phyloP scores from a whole-genome alignment of 1,140 invertebrate species.

The Drosophila athabasca region DNA sequence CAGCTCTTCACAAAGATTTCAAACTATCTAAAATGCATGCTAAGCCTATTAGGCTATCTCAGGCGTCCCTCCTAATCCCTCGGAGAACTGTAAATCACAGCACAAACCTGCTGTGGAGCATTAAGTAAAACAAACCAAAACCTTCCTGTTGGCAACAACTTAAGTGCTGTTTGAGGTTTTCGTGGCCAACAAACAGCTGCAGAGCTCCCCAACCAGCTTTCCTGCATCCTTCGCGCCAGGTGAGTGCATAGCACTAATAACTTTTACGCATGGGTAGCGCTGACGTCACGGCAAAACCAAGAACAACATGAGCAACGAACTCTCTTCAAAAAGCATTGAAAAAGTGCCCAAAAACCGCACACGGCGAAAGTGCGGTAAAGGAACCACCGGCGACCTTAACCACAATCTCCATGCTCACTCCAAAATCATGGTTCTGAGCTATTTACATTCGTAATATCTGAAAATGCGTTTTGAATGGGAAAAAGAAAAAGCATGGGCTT shows the following conservation, averaged over 20 bases:
- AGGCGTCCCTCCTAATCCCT: constrained; percentile 17
- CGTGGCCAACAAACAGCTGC: constrained; percentile 54
- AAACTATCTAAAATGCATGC: constrained; percentile 54
- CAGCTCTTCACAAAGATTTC: constrained; percentile 21
- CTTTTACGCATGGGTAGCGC: constrained; percentile 75
- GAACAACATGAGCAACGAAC: no score
- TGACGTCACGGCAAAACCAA: constrained; percentile 39
- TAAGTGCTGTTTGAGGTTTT: constrained; percentile 79
- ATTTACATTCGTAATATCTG: constrained; percentile 52
- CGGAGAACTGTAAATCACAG: constrained; percentile 22
- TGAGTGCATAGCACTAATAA: constrained; percentile 77
- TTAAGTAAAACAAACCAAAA: constrained; percentile 46
- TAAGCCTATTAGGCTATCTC: constrained; percentile 48
- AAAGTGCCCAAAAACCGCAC: constrained; percentile 70
- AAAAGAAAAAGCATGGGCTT: background rate
- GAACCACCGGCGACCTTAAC: constrained; percentile 25
- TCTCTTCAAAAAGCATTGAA: constrained; percentile 31
- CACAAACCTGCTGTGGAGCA: constrained; percentile 13
- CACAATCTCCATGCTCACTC: constrained; percentile 28
- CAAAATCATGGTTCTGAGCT: constrained; percentile 30
- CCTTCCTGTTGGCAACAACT: constrained; percentile 70
- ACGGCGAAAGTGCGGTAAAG: constrained; percentile 62
- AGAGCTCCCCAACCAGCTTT: background rate
- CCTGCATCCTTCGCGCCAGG: constrained; percentile 8
- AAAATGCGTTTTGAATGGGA: constrained; percentile 41